Evolutionary conservation across 2,113 vertebrate genomes (phyloP).

Genomic region (Gadus macrocephalus): DNA sequence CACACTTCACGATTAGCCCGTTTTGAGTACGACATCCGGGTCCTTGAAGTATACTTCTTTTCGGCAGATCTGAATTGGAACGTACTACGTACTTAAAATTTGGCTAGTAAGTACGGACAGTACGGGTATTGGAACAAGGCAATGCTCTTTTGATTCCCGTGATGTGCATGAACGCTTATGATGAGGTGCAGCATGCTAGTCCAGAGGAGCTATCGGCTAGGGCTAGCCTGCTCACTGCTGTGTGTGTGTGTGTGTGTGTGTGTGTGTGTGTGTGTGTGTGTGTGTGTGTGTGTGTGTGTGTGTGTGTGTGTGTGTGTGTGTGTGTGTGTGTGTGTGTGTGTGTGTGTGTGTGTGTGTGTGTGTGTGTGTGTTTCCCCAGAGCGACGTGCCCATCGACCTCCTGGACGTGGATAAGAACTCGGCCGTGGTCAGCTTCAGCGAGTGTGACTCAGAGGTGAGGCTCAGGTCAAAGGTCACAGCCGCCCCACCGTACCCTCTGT

Average conservation of each 20-base stretch:
- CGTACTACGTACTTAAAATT: no score
- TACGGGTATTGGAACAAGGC: no score
- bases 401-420: slow-evolving; percentile 98
- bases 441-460: slow-evolving; percentile 92
- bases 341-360: not conserved
- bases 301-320: not conserved
- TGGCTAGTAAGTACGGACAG: no score
- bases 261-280: not conserved
- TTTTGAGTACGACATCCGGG: no score
- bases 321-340: not conserved
- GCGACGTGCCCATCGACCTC: slow-evolving; percentile 93
- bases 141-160: no score
- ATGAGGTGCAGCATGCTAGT: no score
- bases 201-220: not conserved
- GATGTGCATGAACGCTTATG: no score
- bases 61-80: no score
- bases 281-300: not conserved
- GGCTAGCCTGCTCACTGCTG: not conserved
- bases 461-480: not conserved
- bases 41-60: no score
- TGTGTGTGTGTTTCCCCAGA: slow-evolving; percentile 64
- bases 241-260: not conserved
- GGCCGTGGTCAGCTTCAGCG: slow-evolving; percentile 95
- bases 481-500: no score
- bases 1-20: no score